phyloP scores from a whole-genome alignment of 1,140 invertebrate genomes.

The Drosophila kanapiae region DNA sequence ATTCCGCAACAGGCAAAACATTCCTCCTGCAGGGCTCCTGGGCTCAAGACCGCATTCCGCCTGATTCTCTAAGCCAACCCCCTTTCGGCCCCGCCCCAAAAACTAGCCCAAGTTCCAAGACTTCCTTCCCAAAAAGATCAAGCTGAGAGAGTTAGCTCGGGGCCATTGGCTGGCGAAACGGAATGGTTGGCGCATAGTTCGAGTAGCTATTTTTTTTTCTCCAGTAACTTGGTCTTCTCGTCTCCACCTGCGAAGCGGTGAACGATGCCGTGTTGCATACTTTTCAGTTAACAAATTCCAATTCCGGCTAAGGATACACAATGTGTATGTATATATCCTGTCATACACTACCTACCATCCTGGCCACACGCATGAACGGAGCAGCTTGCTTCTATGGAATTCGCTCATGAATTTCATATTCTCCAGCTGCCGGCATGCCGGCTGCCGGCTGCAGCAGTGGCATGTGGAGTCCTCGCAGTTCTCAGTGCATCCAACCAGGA shows the following conservation, averaged over 20 bases:
- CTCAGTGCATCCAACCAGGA: not conserved
- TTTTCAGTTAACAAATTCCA: constrained; percentile 71
- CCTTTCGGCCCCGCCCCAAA: constrained; percentile 5
- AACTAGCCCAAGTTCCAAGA: constrained; percentile 36
- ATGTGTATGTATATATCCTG: constrained; percentile 1
- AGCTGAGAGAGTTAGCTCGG: not conserved
- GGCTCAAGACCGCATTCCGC: constrained; percentile 29
- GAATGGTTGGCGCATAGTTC: constrained; percentile 58
- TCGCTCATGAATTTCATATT: constrained; percentile 76
- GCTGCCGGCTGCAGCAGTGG: constrained; percentile 22
- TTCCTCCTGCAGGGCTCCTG: constrained; percentile 20
- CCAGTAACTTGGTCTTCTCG: constrained; percentile 36
- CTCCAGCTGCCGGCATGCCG: constrained; percentile 9
- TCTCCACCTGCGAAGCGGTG: constrained; percentile 19
- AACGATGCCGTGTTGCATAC: constrained; percentile 58
- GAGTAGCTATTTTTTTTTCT: constrained; percentile 59
- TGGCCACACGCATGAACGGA: constrained; percentile 50
- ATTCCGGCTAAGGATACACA: constrained; percentile 12
- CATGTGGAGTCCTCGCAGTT: constrained; percentile 5
- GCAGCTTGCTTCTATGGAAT: constrained; percentile 58
- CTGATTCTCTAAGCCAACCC: constrained; percentile 49
- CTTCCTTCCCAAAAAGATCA: not conserved
- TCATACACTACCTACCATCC: not conserved
- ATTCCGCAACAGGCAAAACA: constrained; percentile 48
- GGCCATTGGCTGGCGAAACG: constrained; percentile 27